Evolutionary conservation across 2,113 vertebrate species (phyloP).

Genomic region (Melospiza melodia): DNA sequence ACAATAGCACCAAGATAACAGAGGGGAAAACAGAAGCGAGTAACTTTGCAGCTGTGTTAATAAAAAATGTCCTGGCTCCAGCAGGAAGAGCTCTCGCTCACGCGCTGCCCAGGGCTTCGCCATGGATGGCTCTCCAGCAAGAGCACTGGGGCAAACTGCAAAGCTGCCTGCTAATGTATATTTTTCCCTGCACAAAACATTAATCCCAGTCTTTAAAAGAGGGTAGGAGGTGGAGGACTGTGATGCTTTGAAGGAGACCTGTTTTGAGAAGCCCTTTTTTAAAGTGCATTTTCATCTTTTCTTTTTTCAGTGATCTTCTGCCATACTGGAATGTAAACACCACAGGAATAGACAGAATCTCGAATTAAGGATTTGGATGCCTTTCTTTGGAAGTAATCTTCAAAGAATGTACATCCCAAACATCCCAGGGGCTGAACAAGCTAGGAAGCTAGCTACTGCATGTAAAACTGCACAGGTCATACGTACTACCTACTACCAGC

Average conservation of each 20-base stretch:
- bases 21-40: not conserved
- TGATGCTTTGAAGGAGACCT: slow-evolving; percentile 67
- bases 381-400: slow-evolving; percentile 82
- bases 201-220: slow-evolving; percentile 39
- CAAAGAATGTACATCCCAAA: slow-evolving; percentile 79
- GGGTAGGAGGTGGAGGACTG: slow-evolving; percentile 45
- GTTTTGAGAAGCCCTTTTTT: slow-evolving; percentile 50
- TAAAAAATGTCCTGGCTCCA: not conserved
- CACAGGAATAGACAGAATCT: slow-evolving; percentile 81
- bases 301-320: slow-evolving; percentile 73
- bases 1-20: slow-evolving; percentile 57
- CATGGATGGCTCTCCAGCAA: not conserved
- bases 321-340: slow-evolving; percentile 81
- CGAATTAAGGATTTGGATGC: slow-evolving; percentile 79
- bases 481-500: slow-evolving; percentile 55
- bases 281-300: slow-evolving; percentile 70
- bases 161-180: not conserved
- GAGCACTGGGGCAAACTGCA: not conserved
- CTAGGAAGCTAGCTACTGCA: slow-evolving; percentile 61
- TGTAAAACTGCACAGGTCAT: slow-evolving; percentile 70
- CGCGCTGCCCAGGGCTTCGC: not conserved
- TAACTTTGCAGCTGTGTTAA: slow-evolving; percentile 11
- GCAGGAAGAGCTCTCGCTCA: not conserved
- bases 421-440: slow-evolving; percentile 74
- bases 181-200: slow-evolving; percentile 31